A percentile compares a stretch with the other conserved stretches of the same genome.
phyloP scores from a whole-genome alignment of 2,113 vertebrate genomes.

The Upupa epops region DNA sequence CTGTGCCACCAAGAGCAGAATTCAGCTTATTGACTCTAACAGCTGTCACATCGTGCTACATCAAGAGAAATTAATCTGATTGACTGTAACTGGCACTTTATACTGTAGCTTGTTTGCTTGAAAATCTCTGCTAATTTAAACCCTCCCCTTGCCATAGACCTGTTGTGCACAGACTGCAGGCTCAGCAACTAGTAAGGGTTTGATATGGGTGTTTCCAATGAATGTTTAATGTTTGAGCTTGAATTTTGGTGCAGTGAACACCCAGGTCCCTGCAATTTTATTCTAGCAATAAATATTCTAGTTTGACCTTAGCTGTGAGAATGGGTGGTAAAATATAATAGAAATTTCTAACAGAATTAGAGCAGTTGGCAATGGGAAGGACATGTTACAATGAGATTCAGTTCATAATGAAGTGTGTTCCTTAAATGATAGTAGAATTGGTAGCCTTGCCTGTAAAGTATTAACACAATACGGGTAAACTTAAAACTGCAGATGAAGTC shows the following conservation, averaged over 20 bases:
- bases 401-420: background rate
- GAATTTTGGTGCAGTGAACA: background rate
- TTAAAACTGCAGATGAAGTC: background rate
- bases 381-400: background rate
- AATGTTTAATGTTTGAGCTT: background rate
- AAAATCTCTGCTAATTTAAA: constrained; percentile 14
- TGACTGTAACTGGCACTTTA: constrained; percentile 41
- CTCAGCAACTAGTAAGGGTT: background rate
- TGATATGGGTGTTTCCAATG: background rate
- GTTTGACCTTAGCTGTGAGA: background rate
- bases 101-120: constrained; percentile 29
- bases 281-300: background rate
- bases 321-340: background rate
- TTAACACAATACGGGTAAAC: background rate
- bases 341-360: background rate
- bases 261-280: background rate
- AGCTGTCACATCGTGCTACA: constrained; percentile 53
- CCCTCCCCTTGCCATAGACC: background rate
- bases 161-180: background rate
- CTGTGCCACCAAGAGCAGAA: constrained; percentile 8
- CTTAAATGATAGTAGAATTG: background rate
- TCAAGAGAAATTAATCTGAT: constrained; percentile 51
- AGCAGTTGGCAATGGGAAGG: background rate
- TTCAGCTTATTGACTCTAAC: constrained; percentile 39
- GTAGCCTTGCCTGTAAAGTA: background rate